Percentiles rank a stretch among this genome's conserved stretches.
Conservation (phyloP, 2,797 vertebrate genomes). For the Catamblyrhynchus diadema region DNA sequence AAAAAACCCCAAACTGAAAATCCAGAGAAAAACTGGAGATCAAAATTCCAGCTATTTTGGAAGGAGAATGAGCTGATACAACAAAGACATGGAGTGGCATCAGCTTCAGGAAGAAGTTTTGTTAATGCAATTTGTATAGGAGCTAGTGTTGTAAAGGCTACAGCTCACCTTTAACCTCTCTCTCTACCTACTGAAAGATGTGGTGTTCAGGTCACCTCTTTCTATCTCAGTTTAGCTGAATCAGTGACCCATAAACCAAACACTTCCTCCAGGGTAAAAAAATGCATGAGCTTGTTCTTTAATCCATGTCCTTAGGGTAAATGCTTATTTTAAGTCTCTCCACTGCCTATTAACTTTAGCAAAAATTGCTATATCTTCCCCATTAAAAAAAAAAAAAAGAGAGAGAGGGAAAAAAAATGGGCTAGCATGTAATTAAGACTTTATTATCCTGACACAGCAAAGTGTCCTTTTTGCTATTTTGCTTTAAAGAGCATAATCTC, state of each 20-base stretch:
- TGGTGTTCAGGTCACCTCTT: neutral
- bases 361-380: neutral
- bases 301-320: conserved; percentile 8
- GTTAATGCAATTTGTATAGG: neutral
- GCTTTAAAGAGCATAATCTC: neutral
- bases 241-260: conserved; percentile 1
- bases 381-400: neutral
- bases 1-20: too few species aligned
- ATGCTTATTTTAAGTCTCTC: conserved; percentile 26
- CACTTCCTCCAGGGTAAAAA: neutral
- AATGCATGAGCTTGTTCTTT: conserved; percentile 6
- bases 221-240: neutral
- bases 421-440: neutral
- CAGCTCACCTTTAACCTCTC: neutral
- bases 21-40: neutral
- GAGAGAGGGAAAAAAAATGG: neutral
- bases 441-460: neutral
- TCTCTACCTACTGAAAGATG: neutral
- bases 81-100: neutral
- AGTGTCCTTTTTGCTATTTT: neutral
- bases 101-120: neutral
- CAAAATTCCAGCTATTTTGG: neutral
- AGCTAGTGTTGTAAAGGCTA: neutral
- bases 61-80: neutral
- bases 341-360: neutral